phyloP scores from a whole-genome alignment of 2,888 invertebrate genomes.

The Xiphydria camelus region DNA sequence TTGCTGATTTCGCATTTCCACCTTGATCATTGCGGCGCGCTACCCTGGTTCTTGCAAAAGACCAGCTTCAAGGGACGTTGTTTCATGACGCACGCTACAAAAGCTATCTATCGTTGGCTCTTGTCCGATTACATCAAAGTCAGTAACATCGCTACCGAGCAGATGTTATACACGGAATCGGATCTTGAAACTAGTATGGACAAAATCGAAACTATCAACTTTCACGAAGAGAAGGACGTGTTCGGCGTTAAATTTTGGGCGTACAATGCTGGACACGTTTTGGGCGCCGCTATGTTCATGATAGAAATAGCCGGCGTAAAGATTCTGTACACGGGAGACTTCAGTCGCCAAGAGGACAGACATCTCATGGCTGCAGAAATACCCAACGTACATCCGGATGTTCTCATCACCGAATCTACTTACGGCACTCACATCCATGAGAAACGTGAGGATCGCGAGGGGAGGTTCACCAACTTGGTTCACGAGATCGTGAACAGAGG shows the following conservation, averaged over 20 bases:
- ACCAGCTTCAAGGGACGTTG: conserved; percentile 97
- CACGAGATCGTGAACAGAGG: conserved; percentile 96
- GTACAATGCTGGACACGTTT: conserved; percentile 97
- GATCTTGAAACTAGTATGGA: conserved; percentile 98
- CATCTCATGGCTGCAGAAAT: conserved; percentile 99
- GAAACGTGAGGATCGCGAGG: conserved; percentile 94
- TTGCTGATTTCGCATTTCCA: conserved; percentile 97
- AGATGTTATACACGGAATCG: conserved; percentile 96
- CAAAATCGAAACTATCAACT: conserved; percentile 97
- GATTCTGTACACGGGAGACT: conserved; percentile 96
- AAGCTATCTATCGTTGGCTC: conserved; percentile 98
- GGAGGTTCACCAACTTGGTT: conserved; percentile 88
- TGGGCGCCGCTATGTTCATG: conserved; percentile 99
- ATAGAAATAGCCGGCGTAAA: conserved; percentile 99
- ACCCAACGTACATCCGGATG: conserved; percentile 93
- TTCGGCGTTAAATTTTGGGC: conserved; percentile 98
- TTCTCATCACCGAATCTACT: conserved; percentile 97
- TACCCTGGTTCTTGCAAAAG: conserved; percentile 97
- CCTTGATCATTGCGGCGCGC: conserved; percentile 95
- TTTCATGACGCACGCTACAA: conserved; percentile 99
- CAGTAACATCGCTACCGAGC: conserved; percentile 94
- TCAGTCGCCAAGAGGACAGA: conserved; percentile 96
- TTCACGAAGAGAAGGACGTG: conserved; percentile 97
- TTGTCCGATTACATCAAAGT: conserved; percentile 99
- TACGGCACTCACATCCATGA: conserved; percentile 99